Evolutionary conservation across 1,140 invertebrate species (phyloP).

Genomic region (Meloidogyne exigua): DNA sequence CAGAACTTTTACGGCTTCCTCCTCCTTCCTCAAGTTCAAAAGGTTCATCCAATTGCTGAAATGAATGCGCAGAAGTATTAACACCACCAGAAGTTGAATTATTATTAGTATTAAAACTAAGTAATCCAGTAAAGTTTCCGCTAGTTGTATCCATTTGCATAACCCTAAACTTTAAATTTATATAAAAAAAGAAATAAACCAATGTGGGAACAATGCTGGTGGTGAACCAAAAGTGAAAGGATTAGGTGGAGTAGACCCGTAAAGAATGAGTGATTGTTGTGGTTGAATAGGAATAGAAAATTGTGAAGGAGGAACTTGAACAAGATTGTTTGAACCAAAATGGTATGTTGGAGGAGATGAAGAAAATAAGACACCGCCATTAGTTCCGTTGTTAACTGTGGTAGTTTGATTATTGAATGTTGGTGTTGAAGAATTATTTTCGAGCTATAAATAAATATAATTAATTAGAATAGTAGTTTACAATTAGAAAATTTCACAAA

Average conservation of each 20-base stretch:
- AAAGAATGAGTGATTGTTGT: conserved; percentile 15
- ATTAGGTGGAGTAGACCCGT: conserved; percentile 22
- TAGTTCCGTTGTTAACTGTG: neutral
- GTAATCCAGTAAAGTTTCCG: neutral
- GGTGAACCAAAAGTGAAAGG: conserved; percentile 21
- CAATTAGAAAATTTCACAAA: no score
- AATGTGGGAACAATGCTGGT: conserved; percentile 16
- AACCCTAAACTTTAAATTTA: neutral
- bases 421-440: neutral
- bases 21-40: conserved; percentile 3
- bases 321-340: conserved; percentile 10
- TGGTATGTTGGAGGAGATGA: conserved; percentile 24
- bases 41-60: neutral
- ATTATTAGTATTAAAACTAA: neutral
- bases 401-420: neutral
- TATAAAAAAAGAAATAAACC: neutral
- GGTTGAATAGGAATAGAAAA: conserved; percentile 18
- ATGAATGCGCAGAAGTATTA: neutral
- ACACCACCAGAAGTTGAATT: neutral
- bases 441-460: neutral
- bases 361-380: conserved; percentile 8
- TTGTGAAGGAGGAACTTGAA: neutral
- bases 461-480: no score
- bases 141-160: conserved; percentile 10
- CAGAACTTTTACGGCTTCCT: neutral